Evolutionary conservation across 1,140 invertebrate species (phyloP).

Genomic region (Euglossa dilemma): DNA sequence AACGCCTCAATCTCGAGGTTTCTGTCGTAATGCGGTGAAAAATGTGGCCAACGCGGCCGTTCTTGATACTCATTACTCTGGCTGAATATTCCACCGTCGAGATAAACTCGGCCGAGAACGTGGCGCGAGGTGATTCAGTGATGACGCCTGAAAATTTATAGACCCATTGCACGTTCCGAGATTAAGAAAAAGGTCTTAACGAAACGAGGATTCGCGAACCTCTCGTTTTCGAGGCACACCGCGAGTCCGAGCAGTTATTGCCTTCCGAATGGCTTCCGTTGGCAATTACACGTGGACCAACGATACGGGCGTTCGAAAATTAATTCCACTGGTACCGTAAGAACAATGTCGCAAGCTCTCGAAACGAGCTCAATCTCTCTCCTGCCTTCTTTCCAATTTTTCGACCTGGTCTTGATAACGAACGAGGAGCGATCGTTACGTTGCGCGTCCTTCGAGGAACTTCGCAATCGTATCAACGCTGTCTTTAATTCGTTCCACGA

Average conservation of each 20-base stretch:
- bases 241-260: neutral
- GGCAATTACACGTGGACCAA: neutral
- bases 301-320: neutral
- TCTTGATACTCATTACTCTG: neutral
- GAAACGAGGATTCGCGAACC: neutral
- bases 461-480: neutral
- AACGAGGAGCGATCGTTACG: too few relatives aligned
- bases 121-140: neutral
- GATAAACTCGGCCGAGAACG: neutral
- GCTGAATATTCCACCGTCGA: neutral
- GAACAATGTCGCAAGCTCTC: too few relatives aligned
- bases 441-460: neutral
- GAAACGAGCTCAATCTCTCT: too few relatives aligned
- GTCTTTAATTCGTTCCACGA: conserved; percentile 16
- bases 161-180: neutral
- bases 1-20: neutral
- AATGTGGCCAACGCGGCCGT: neutral
- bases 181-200: conserved; percentile 2
- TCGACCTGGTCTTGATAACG: too few relatives aligned
- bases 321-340: neutral
- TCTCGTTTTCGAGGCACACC: neutral
- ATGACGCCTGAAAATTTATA: neutral
- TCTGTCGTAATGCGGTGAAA: neutral
- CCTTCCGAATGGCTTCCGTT: neutral
- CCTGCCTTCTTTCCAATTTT: too few relatives aligned